These are phyloP conservation scores for Mesochorus sp. DNA, from an alignment of 2,888 invertebrate species.

Conservation along the genomic window DNA sequence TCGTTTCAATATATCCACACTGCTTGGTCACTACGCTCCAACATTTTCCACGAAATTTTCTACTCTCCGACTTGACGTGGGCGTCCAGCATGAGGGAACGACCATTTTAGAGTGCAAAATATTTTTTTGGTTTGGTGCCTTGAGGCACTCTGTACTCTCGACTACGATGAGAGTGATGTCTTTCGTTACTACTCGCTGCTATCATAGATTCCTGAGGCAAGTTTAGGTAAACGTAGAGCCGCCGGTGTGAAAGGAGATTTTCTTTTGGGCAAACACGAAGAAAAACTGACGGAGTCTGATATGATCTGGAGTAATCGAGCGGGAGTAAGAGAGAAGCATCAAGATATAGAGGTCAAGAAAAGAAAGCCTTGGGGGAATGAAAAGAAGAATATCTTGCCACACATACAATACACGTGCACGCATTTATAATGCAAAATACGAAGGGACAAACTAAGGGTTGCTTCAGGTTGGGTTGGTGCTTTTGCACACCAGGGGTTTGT, in stretches of 20 bases:
- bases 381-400: conserved; percentile 13
- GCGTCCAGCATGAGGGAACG: conserved; percentile 26
- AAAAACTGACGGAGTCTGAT: conserved; percentile 50
- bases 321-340: conserved; percentile 18
- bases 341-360: conserved; percentile 10
- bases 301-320: conserved; percentile 59
- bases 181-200: conserved; percentile 33
- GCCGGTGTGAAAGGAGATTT: conserved; percentile 47
- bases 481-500: conserved; percentile 34
- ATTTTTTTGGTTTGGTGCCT: conserved; percentile 45
- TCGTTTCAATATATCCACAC: conserved; percentile 12
- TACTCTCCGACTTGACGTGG: conserved; percentile 23
- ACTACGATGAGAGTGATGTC: conserved; percentile 41
- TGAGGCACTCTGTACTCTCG: neutral
- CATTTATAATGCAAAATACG: conserved; percentile 23
- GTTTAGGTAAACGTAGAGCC: neutral
- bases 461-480: conserved; percentile 40
- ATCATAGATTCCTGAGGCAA: conserved; percentile 39
- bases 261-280: conserved; percentile 37
- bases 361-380: conserved; percentile 5
- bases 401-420: conserved; percentile 6
- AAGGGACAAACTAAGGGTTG: conserved; percentile 45
- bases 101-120: conserved; percentile 49
- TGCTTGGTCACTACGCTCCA: conserved; percentile 14
- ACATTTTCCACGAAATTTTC: conserved; percentile 40